These are phyloP conservation scores for Cataglyphis altisquamis DNA, from an alignment of 2,888 invertebrate genomes.

Conservation along the genomic window DNA sequence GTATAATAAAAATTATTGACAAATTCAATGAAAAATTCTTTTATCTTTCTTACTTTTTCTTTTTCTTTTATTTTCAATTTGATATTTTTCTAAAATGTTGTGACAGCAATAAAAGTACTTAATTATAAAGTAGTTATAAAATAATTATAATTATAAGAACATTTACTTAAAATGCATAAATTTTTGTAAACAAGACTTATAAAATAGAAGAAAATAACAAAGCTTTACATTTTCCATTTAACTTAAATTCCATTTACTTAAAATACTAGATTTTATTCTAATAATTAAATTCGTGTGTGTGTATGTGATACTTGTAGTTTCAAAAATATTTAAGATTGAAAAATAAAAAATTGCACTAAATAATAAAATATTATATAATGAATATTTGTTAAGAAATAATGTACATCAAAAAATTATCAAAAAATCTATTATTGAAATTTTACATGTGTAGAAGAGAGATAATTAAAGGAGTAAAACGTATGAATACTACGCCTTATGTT, in stretches of 20 bases:
- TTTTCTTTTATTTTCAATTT: background rate
- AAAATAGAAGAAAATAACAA: background rate
- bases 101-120: background rate
- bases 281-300: background rate
- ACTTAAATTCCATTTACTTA: too few relatives aligned
- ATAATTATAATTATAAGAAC: too few relatives aligned
- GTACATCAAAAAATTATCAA: background rate
- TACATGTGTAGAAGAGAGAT: background rate
- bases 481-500: background rate
- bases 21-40: background rate
- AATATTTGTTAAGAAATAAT: background rate
- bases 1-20: background rate
- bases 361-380: background rate
- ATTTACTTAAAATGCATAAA: background rate
- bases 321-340: background rate
- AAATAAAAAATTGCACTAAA: background rate
- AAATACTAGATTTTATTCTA: constrained; percentile 12
- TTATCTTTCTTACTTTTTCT: background rate
- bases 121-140: background rate
- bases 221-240: background rate
- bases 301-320: background rate
- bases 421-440: background rate
- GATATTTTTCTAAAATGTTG: background rate
- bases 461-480: background rate
- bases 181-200: background rate